phyloP scores from a whole-genome alignment of 2,888 invertebrate species.

The Lepeophtheirus nordmannii region DNA sequence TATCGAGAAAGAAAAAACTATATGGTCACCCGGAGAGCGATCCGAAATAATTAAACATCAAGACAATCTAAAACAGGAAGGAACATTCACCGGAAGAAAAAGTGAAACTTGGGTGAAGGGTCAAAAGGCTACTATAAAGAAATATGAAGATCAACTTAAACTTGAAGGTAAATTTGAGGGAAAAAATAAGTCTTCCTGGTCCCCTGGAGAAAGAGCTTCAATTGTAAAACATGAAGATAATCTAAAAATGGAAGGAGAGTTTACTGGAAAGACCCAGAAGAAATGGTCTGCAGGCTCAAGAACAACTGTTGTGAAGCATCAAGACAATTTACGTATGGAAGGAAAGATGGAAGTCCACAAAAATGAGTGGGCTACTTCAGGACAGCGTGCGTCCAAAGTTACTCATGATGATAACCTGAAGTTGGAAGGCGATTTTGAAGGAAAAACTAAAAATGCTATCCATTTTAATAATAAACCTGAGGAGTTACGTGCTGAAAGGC shows the following conservation, averaged over 20 bases:
- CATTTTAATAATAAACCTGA: background rate
- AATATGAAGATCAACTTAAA: slow-evolving; percentile 29
- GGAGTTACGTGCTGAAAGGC: slow-evolving; percentile 31
- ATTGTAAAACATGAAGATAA: slow-evolving; percentile 26
- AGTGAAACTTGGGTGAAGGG: background rate
- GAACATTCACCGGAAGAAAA: slow-evolving; percentile 28
- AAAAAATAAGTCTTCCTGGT: background rate
- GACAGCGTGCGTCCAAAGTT: slow-evolving; percentile 18
- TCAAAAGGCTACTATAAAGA: slow-evolving; percentile 9
- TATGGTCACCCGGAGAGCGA: slow-evolving; percentile 31
- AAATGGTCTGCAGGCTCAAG: slow-evolving; percentile 3
- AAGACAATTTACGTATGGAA: slow-evolving; percentile 38
- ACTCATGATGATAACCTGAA: slow-evolving; percentile 29
- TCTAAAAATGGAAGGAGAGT: slow-evolving; percentile 38
- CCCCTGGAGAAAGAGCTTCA: slow-evolving; percentile 26
- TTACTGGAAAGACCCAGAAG: slow-evolving; percentile 30
- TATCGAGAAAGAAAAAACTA: background rate
- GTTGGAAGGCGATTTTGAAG: slow-evolving; percentile 34
- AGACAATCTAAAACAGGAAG: slow-evolving; percentile 44
- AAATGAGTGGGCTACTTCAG: slow-evolving; percentile 17
- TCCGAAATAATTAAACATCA: slow-evolving; percentile 41
- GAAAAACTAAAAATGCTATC: slow-evolving; percentile 13
- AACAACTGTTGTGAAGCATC: slow-evolving; percentile 32
- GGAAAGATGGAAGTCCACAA: slow-evolving; percentile 21
- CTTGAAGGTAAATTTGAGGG: slow-evolving; percentile 35